Conservation (phyloP, 2,888 invertebrate species). For the Drosophila subquinaria region DNA sequence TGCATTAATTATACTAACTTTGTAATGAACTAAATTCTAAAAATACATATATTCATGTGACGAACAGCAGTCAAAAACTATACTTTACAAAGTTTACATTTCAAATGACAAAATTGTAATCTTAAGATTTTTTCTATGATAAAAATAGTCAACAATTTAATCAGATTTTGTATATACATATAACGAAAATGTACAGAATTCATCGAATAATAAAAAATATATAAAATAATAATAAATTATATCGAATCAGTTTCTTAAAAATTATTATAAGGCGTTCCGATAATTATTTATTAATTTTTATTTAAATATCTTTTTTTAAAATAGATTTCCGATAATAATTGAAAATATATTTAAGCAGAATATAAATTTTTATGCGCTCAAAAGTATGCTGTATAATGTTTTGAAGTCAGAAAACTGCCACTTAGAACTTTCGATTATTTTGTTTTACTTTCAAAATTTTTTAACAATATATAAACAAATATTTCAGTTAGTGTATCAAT, state of each 20-base stretch:
- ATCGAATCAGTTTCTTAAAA: background rate
- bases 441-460: background rate
- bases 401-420: background rate
- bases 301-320: too few relatives aligned
- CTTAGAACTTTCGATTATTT: background rate
- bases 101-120: background rate
- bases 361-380: background rate
- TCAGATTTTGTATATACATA: too few relatives aligned
- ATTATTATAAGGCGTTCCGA: too few relatives aligned
- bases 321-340: too few relatives aligned
- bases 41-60: background rate
- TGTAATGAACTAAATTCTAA: too few relatives aligned
- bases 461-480: background rate
- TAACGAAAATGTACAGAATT: background rate
- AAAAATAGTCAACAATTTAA: too few relatives aligned
- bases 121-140: background rate
- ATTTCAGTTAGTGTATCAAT: constrained; percentile 34
- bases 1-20: too few relatives aligned
- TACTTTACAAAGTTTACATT: background rate
- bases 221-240: background rate
- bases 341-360: background rate
- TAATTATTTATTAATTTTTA: background rate
- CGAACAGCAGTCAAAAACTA: background rate
- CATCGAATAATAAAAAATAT: background rate
- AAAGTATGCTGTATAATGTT: background rate